Evolutionary conservation across 2,113 vertebrate species (phyloP), one percentile per base, ranked within the genome.

Genomic region (Bos indicus): DNA sequence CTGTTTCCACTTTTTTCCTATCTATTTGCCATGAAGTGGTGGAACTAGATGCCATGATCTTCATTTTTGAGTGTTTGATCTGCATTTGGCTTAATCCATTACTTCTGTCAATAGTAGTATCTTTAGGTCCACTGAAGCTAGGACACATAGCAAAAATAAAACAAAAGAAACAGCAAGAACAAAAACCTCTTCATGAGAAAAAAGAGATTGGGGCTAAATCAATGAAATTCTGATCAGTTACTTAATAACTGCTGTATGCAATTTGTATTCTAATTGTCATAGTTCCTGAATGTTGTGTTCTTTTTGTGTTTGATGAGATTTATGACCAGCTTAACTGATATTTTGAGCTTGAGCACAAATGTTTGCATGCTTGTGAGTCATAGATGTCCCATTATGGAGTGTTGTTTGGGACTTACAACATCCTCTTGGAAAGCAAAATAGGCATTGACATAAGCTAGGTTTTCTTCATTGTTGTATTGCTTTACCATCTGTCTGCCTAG

Each of bases 401-500:
- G 64, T 40, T 51, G 74, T 64, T 96, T 97, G 67, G 48, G 94
- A 62, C 59, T 54, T 96, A 77, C 43, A 56, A 17, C 57, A 88
- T 94, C 81, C 91, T 88, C 59, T 93, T 98, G 97, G 98, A 98
- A 97, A 83, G 83, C 90, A 94, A 96, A 96, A 92, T 95, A 94
- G 92, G 67, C 89, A 97, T 97, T 93, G 82, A 33, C 40, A 88
- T 88, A 94, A 96, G 95, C 81, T 95, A 88, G 96, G 95, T 92
- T 97, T 98, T 94, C 95, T 97, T 97, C 85, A 88, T 97, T 97
- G 97, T 93, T 74, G 17, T 62, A 60, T 96, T 88, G 92, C 87
- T 96, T 97, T 92, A 83, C 98, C 98, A 98, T 98, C 98, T 98
- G 98, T 97, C 97, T 83, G 88, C 95, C 90, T 85, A 67, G 86